Base-by-base conservation (phyloP, 2,797 vertebrate genomes). In the Chaetophractus vellerosus region DNA sequence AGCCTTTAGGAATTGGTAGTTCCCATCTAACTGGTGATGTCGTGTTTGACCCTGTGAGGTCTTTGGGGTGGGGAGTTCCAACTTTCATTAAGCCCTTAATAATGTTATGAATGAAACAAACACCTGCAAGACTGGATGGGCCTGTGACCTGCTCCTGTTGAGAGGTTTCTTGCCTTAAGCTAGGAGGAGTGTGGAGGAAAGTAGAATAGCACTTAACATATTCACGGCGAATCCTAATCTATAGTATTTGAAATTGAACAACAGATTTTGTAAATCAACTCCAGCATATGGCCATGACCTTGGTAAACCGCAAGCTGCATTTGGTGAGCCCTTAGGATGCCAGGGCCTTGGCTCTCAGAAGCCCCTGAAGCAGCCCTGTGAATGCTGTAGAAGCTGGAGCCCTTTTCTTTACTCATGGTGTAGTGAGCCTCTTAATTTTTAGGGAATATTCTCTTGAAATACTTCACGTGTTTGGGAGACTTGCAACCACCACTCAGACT, bases 11-110 rank as follows among this genome's bases (percentile, higher is more conserved):
- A 96, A 36, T 81, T 96, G 94, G 94, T 92, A 71, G 72, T 85
- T 92, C 57, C 61, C 82, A 94, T 87, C 91, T 50, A 68, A 69
- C 45, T 89, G 61, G 7, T 96, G 96, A 93, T 76, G 92, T 68
- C 75, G 90, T 94, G 88, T 94, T 96, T 97, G 89, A 96, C 72
- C 85, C n/a, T 38, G 11, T 71, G 88, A 94, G 94, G 64, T 79
- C 94, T 97, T 79, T 52, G 33, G 85, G 66, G 61, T 83, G 81
- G 92, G 78, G 36, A 88, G 90, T 87, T 96, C 84, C 90, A 92
- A 28, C 79, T 97, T 94, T 81, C 91, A 74, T 88, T 96, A 93
- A 96, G 74, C 52, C 23, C 59, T 96, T 72, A 55, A 50, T 84
- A 82, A 84, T 79, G 80, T 91, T 59, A 31, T 0, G 24, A 89